Evolutionary conservation across 2,113 vertebrate species (phyloP), one percentile per base, ranked within the genome.

Genomic region (Dermatemys mawii): DNA sequence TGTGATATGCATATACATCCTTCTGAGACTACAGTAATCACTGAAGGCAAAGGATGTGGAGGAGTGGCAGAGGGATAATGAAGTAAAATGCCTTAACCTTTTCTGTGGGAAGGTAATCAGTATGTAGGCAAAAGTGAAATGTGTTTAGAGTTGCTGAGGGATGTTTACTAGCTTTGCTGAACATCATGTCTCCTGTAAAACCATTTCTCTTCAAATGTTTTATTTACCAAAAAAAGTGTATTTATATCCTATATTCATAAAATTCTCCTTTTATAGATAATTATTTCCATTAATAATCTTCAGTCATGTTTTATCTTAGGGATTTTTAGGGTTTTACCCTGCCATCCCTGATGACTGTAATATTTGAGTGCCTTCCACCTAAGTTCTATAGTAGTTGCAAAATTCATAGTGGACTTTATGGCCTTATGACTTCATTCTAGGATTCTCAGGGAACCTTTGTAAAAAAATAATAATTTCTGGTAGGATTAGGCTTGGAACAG

Each of bases 21-120:
- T 75, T 91, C 50, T 70, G 82, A 70, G 81, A 51, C 60, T 84
- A 91, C 93, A 84, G 73, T 63, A 89, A 83, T 54, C 46, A 91
- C 70, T 73, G 60, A 29, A 92, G 83, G 48, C 41, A 83, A 50
- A 46, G 46, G 83, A 38, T 38, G 21, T 22, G n/a, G 21, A 19
- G 10, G 57, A 84, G 29, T 8, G 24, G 88, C 17, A 17, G 55
- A 83, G 92, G 76, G 76, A 16, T n/a, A 67, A 73, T 88, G 89
- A 0, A 11, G 32, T 89, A 83, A 93, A 88, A 88, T 51, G 78
- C 35, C 6, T 46, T 78, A 78, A 35, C 46, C 50, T 89, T 32
- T 35, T 79, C 24, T 89, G 79, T 89, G 87, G 78, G 85, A 86
- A 89, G 44, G 54, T 90, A 92, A 57, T 26, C 26, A 83, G 5